Percentiles rank a stretch among this genome's conserved stretches.
These are phyloP conservation scores for Nibea coibor DNA, from an alignment of 2,113 vertebrate genomes.

Conservation along the genomic window DNA sequence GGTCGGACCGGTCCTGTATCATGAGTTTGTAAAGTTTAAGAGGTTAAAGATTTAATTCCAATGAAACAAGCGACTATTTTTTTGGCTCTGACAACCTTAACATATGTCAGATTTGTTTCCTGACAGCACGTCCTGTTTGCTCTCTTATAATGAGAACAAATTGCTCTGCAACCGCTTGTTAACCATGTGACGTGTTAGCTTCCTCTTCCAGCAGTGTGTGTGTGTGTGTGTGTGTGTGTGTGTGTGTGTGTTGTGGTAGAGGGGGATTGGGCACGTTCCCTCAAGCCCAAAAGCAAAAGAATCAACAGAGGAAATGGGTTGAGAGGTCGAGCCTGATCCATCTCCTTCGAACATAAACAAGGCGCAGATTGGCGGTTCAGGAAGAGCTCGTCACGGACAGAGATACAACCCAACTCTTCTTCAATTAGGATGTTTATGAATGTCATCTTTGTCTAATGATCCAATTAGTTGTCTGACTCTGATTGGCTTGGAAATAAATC, in stretches of 20 bases:
- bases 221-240: slow-evolving; percentile 27
- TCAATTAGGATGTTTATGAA: slow-evolving; percentile 48
- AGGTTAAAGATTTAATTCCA: background rate
- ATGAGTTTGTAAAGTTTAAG: background rate
- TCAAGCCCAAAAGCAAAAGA: slow-evolving; percentile 34
- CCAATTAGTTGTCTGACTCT: slow-evolving; percentile 39
- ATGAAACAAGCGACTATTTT: too few relatives aligned
- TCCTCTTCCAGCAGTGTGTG: slow-evolving; percentile 26
- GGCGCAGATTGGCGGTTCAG: slow-evolving; percentile 27
- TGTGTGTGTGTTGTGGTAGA: slow-evolving; percentile 13
- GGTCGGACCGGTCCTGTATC: background rate
- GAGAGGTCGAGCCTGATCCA: slow-evolving; percentile 61
- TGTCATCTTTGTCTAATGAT: slow-evolving; percentile 55
- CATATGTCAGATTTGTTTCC: background rate
- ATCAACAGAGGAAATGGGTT: slow-evolving; percentile 63
- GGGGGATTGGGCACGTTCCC: slow-evolving; percentile 13
- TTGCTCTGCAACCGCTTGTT: slow-evolving; percentile 34
- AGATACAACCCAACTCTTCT: background rate
- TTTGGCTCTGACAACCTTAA: background rate
- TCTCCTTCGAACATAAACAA: slow-evolving; percentile 70
- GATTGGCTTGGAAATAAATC: slow-evolving; percentile 46
- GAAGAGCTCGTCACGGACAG: slow-evolving; percentile 23
- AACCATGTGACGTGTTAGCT: slow-evolving; percentile 25
- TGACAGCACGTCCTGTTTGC: slow-evolving; percentile 5
- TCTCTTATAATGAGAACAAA: slow-evolving; percentile 27